Conservation (phyloP, 2,797 vertebrate genomes). For the Danio jaintianensis region DNA sequence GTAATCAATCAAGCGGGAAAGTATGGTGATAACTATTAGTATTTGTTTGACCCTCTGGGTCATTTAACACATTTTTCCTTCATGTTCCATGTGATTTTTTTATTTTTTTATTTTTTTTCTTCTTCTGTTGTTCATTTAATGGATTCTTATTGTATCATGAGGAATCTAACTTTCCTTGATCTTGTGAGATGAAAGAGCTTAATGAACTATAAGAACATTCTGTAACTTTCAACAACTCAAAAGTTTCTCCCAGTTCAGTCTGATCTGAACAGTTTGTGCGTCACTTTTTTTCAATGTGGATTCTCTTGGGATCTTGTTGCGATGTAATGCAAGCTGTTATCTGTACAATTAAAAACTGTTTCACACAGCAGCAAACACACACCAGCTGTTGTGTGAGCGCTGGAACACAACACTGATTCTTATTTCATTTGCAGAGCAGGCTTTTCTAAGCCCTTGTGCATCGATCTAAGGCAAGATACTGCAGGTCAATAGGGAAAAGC, state of each 20-base stretch:
- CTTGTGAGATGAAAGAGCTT: constrained; percentile 16
- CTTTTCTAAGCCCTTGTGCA: background rate
- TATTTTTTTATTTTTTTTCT: background rate
- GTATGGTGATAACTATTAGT: no score
- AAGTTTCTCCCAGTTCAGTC: background rate
- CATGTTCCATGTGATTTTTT: background rate
- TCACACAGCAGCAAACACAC: background rate
- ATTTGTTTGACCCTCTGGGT: no score
- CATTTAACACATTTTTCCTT: background rate
- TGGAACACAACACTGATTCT: background rate
- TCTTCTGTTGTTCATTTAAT: background rate
- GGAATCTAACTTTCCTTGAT: background rate
- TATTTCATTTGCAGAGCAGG: background rate
- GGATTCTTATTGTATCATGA: no score
- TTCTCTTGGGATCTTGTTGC: background rate
- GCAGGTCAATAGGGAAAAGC: no score
- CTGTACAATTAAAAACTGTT: background rate
- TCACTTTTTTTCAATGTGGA: background rate
- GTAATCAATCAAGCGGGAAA: no score
- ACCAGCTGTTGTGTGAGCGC: background rate
- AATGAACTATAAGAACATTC: constrained; percentile 2
- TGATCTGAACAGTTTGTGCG: background rate
- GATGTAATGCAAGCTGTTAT: constrained; percentile 2
- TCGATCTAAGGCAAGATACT: no score
- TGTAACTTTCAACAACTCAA: background rate